Conservation (phyloP, 1,140 invertebrate genomes). For the Magallana angulata region DNA sequence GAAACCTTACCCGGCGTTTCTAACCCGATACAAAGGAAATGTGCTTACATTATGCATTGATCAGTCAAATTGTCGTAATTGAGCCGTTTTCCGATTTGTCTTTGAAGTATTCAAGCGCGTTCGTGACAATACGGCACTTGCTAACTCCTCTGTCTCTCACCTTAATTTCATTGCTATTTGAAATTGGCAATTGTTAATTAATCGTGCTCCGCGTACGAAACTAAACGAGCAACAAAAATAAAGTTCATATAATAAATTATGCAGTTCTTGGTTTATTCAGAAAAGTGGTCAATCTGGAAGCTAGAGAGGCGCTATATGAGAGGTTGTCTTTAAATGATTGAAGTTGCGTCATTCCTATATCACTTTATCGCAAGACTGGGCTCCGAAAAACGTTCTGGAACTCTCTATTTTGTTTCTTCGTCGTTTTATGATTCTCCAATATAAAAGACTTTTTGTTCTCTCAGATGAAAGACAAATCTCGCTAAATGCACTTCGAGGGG, state of each 20-base stretch:
- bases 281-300: not conserved
- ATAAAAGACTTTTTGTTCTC: not conserved
- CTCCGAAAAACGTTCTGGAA: not conserved
- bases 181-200: slow-evolving; percentile 35
- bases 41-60: slow-evolving; percentile 37
- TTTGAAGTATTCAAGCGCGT: slow-evolving; percentile 6
- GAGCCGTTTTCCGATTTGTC: slow-evolving; percentile 32
- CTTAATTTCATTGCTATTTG: slow-evolving; percentile 27
- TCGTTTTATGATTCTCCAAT: not conserved
- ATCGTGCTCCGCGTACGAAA: not conserved
- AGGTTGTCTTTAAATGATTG: not conserved
- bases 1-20: not conserved
- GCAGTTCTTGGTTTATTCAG: not conserved
- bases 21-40: slow-evolving; percentile 11
- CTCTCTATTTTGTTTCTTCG: not conserved
- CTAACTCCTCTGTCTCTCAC: not conserved
- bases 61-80: slow-evolving; percentile 34
- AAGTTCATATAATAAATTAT: slow-evolving; percentile 8
- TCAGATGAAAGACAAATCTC: not conserved
- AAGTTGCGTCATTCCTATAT: slow-evolving; percentile 20
- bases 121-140: slow-evolving; percentile 18
- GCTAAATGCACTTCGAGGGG: slow-evolving; percentile 6
- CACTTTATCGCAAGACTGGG: not conserved
- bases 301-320: not conserved
- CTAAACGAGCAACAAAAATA: not conserved